These are phyloP conservation scores for Athene noctua DNA, from an alignment of 2,113 vertebrate species.

Conservation along the genomic window DNA sequence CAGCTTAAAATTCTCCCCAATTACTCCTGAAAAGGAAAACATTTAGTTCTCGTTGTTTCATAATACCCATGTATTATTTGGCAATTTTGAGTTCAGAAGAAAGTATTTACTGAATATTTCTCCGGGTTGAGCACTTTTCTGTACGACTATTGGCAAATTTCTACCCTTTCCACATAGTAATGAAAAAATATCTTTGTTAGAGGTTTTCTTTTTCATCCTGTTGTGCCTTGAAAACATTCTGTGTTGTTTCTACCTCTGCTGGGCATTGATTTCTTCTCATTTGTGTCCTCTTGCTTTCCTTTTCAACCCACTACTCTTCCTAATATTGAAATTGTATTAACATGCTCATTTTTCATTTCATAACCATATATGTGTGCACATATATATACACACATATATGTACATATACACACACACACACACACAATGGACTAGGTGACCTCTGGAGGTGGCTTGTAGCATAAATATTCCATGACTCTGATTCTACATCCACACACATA, in stretches of 20 bases:
- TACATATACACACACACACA: neutral
- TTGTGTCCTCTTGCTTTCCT: neutral
- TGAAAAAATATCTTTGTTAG: neutral
- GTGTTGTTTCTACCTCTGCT: neutral
- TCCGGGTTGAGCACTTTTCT: neutral
- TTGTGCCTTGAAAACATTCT: neutral
- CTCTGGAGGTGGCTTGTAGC: neutral
- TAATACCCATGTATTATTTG: neutral
- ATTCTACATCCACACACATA: neutral
- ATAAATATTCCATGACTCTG: neutral
- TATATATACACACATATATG: neutral
- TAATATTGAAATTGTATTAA: neutral
- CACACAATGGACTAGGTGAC: neutral
- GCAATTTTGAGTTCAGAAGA: neutral
- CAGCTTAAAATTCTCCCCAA: neutral
- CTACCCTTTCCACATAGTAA: neutral
- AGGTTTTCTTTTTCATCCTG: neutral
- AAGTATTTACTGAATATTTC: neutral
- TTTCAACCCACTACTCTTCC: neutral
- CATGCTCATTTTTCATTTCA: neutral
- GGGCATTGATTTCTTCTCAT: neutral
- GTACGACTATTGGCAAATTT: rapidly evolving
- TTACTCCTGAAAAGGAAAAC: neutral
- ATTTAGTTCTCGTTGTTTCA: neutral
- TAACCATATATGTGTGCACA: neutral